phyloP scores from a whole-genome alignment of 2,888 invertebrate species.

The Rhaphigaster nebulosa region DNA sequence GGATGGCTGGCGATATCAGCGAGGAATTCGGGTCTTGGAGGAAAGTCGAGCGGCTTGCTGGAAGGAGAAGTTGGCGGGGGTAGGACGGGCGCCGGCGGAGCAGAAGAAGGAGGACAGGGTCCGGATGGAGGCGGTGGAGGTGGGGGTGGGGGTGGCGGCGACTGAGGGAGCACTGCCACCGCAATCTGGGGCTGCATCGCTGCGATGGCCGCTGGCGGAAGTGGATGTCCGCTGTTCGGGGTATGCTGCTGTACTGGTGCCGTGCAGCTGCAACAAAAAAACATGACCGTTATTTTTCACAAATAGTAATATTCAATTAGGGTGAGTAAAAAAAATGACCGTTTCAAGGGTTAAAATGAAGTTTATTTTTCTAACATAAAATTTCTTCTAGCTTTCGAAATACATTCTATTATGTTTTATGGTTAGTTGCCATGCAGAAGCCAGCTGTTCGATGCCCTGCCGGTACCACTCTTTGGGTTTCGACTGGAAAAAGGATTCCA shows the following conservation, averaged over 20 bases:
- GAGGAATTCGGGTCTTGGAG: slow-evolving; percentile 60
- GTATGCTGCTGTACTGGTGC: slow-evolving; percentile 51
- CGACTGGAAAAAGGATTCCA: no score
- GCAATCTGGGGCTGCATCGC: slow-evolving; percentile 77
- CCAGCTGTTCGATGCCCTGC: no score
- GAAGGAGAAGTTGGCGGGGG: slow-evolving; percentile 55
- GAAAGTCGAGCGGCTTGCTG: slow-evolving; percentile 54
- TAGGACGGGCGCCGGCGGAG: slow-evolving; percentile 60
- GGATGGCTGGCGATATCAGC: slow-evolving; percentile 61
- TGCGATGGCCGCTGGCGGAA: slow-evolving; percentile 73
- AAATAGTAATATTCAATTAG: background rate
- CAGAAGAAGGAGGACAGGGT: slow-evolving; percentile 60
- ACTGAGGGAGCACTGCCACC: slow-evolving; percentile 74
- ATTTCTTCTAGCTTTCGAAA: no score
- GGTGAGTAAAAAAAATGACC: no score
- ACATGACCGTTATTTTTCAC: background rate
- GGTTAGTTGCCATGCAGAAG: no score
- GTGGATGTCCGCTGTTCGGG: slow-evolving; percentile 67
- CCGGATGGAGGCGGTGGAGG: slow-evolving; percentile 66
- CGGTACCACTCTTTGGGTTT: no score
- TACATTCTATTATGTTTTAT: no score
- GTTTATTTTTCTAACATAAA: no score
- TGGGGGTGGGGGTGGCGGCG: slow-evolving; percentile 64
- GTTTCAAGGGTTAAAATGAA: no score
- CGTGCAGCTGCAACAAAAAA: slow-evolving; percentile 61